Conservation (phyloP, 2,113 vertebrate genomes). For the Anguilla japonica region DNA sequence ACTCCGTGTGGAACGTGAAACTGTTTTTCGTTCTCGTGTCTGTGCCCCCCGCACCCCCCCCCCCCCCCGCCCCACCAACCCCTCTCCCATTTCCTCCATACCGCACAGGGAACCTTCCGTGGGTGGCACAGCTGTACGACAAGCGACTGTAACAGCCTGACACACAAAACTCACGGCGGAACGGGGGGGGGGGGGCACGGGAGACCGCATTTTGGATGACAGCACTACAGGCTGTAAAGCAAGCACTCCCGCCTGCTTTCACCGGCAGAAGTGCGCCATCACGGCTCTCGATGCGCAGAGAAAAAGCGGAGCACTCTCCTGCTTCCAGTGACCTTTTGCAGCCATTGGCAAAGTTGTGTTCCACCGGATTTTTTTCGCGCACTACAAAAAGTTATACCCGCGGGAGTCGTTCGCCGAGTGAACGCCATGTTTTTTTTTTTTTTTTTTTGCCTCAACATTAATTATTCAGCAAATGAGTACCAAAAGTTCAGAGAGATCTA, state of each 20-base stretch:
- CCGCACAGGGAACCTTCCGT: neutral
- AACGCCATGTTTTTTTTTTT: neutral
- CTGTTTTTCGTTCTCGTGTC: neutral
- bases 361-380: neutral
- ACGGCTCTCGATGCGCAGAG: neutral
- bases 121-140: neutral
- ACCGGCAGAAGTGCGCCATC: slow-evolving; percentile 13
- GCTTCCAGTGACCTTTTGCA: slow-evolving; percentile 2
- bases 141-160: neutral
- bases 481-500: slow-evolving; percentile 5
- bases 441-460: neutral
- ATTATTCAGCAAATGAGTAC: neutral
- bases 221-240: slow-evolving; percentile 16
- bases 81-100: neutral
- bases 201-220: slow-evolving; percentile 4
- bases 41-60: too few species aligned
- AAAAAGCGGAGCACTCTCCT: neutral
- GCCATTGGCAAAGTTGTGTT: slow-evolving; percentile 11
- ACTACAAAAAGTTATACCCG: neutral
- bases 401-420: neutral
- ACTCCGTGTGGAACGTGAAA: neutral
- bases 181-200: neutral
- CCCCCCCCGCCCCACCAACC: neutral
- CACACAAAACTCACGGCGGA: neutral
- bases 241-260: slow-evolving; percentile 14